A percentile compares a stretch with the other conserved stretches of the same genome.
Conservation (phyloP, 2,113 vertebrate genomes). For the Peucedramus taeniatus region DNA sequence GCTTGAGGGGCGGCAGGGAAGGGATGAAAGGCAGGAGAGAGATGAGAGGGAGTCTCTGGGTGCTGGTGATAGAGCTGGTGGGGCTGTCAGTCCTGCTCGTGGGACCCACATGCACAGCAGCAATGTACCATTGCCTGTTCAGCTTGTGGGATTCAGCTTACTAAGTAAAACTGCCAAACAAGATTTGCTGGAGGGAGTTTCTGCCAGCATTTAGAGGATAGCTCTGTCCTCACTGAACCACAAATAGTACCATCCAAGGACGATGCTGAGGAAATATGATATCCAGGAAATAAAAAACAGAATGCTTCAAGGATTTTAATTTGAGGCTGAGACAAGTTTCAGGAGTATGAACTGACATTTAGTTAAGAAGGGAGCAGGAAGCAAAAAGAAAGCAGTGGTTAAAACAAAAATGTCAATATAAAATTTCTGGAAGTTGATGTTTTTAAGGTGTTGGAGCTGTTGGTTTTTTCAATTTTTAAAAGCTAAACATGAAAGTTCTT, state of each 20-base stretch:
- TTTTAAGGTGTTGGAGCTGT: not conserved
- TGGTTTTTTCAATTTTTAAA: not conserved
- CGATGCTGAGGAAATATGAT: not conserved
- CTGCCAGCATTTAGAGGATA: not conserved
- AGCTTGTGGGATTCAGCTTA: slow-evolving; percentile 12
- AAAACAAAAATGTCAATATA: not conserved
- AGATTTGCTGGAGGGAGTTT: not conserved
- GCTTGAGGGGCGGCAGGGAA: not conserved
- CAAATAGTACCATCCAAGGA: slow-evolving; percentile 55
- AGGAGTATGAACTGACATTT: not conserved
- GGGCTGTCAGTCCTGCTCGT: not conserved
- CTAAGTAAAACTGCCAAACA: slow-evolving; percentile 28
- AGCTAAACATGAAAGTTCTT: slow-evolving; percentile 42
- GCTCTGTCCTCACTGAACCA: not conserved
- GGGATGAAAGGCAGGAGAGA: not conserved
- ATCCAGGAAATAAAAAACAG: not conserved
- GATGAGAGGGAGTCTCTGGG: fast-evolving
- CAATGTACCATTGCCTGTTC: not conserved
- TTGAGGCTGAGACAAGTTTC: not conserved
- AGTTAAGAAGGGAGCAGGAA: not conserved
- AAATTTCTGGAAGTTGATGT: not conserved
- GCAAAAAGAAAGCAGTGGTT: not conserved
- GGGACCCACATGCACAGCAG: not conserved
- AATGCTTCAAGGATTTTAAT: slow-evolving; percentile 1
- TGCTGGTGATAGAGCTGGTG: not conserved